Base-by-base conservation (phyloP, 2,797 vertebrate genomes). In the Parauchenoglanis ngamensis region DNA sequence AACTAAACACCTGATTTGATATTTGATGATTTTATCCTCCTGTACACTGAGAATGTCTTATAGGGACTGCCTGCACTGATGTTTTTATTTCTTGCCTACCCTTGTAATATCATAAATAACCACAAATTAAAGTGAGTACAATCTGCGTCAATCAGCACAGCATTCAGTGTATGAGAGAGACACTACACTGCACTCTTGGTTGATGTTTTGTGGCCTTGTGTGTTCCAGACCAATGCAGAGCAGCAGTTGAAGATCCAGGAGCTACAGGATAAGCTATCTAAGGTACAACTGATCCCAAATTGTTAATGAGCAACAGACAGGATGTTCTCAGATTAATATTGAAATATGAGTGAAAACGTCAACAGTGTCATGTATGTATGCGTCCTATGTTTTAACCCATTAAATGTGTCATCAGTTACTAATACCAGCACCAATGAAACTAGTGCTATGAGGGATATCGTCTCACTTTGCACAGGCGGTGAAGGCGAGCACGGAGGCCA, bases 171-270 rank as follows among this genome's bases (percentile, higher is more conserved):
- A 63, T 44, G 72, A 54, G 67, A 52, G 28, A 72, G 23, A 70
- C 52, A 52, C 67, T 31, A 25, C 28, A 73, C 49, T 70, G 56
- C 31, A 35, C 28, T 70, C 56, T 80, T 85, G 88, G 21, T 76
- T 89, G 54, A 87, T 76, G 73, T 88, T 84, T 44, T 12, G 15
- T 23, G 40, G n/a, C 83, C 35, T 81, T 86, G 59, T 67, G 79
- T 91, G 49, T 92, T 94, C 88, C 83, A 99, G 98, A 97, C 96
- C 89, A 99, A 96, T 91, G 94, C 94, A 67, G 98, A 99, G 85
- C 98, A 99, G 94, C 98, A 98, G 91, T 92, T 94, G 88, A 99
- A 97, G 95, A 97, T 99, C 91, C 97, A 98, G 89, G 98, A 99
- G 87, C 96, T 99, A 83, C 98, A 99, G 91, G 98, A 99, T 88